Evolutionary conservation across 1,140 invertebrate genomes (phyloP), one percentile per base, ranked within the genome.

Genomic region (Solenopsis fugax): DNA sequence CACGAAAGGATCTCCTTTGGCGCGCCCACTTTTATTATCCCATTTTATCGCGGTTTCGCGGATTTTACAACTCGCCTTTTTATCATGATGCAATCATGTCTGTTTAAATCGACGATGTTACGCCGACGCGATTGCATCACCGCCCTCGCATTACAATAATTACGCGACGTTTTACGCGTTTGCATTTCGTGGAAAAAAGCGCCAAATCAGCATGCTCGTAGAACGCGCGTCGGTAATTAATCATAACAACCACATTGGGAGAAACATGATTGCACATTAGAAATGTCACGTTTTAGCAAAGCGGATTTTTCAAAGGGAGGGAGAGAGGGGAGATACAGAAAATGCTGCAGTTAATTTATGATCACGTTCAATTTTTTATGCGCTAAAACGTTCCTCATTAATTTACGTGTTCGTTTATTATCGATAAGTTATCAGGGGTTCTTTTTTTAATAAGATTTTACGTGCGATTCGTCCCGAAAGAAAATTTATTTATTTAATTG

Each of bases 11-110:
- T 54, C n/a, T 24, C 9, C 6, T 56, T 41, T 41, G 45, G 45
- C 45, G 13, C 29, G 18, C 48, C 73, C 37, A 41, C 45, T 48
- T 85, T 85, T 64, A 85, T 85, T 41, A 13, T 84, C 24, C 9
- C 7, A 9, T 16, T 75, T 65, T 80, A 89, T 85, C 67, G 13
- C 2, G 2, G 29, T n/a, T 86, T 75, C 1, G 73, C 71, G 73
- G 9, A 21, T 54, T 75, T 18, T 21, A 56, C 50, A 85, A 88
- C 60, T 75, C 13, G 37, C 41, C 24, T 77, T 86, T 56, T 86
- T 80, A 65, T 75, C 24, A 5, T 21, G 58, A 56, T 45, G 62
- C 13, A 65, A n/a, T 80, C 21, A 10, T 48, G 34, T n/a, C 45
- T 65, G 50, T 6, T 69, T 24, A 41, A 21, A 52, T 34, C 21